Evolutionary conservation across 1,140 invertebrate genomes (phyloP), one percentile per base, ranked within the genome.

Genomic region (Triops cancriformis): DNA sequence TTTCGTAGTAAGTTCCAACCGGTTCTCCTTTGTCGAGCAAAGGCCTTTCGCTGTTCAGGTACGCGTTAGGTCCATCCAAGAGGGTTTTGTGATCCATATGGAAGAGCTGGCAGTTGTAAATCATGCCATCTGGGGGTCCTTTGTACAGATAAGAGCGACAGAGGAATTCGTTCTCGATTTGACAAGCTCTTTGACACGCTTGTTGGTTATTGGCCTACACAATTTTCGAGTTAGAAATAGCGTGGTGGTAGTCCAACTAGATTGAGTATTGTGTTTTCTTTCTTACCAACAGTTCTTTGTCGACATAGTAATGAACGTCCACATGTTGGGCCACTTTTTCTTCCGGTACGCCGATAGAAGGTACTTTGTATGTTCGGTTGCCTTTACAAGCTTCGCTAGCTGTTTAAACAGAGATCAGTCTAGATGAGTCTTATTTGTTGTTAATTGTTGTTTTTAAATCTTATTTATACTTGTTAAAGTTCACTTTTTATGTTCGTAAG

Each of bases 321-420:
- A 94, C 94, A 82, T 96, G 96, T 82, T 96, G 94, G 1, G 94
- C 91, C 0, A 97, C 91, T 84, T 94, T 94, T 82, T 95, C 92
- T 78, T 94, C 92, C 10, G 94, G 91, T 1, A 97, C 92, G 12
- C 94, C 94, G 78, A 97, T 90, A 79, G 93, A 88, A 1, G 94
- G 93, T 64, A 90, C 88, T 79, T 90, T 89, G 85, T 92, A 96
- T 23, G 89, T 85, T 76, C 93, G 87, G 77, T 90, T 90, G 1
- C 89, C 90, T 83, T 93, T 93, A 85, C 94, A 96, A 14, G 93
- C 92, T 81, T 94, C 91, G 76, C 90, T 90, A 27, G 85, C 89
- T 90, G 82, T 73, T 83, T 73, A 23, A 3, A 64, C 6, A 64
- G 10, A 64, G 3, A 0, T 12, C 5, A 64, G 3, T 1, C 0